Conservation (phyloP, 2,797 vertebrate genomes). For the Serranus cabrilla region DNA sequence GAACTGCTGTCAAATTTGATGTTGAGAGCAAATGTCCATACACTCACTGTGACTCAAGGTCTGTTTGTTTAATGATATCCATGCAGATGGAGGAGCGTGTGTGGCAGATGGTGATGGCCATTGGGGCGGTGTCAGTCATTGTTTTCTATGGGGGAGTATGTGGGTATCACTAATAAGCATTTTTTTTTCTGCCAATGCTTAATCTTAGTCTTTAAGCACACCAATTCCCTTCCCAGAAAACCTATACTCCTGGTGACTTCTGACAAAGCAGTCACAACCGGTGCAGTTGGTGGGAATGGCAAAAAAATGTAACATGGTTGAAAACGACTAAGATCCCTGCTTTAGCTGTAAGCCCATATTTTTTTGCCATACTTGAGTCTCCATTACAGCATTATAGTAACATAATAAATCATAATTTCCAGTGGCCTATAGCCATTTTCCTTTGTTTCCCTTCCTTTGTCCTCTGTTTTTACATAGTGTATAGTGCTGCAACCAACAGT, state of each 20-base stretch:
- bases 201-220: slow-evolving; percentile 10
- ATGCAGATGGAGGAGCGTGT: slow-evolving; percentile 42
- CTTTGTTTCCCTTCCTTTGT: neutral
- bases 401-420: neutral
- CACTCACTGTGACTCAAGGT: slow-evolving; percentile 12
- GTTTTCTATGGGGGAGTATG: neutral
- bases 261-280: neutral
- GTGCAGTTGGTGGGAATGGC: neutral
- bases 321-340: neutral
- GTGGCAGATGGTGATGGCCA: slow-evolving; percentile 42
- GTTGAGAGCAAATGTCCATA: slow-evolving; percentile 10
- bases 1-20: neutral
- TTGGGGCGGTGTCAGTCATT: slow-evolving; percentile 20
- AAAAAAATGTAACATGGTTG: neutral
- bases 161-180: slow-evolving; percentile 14
- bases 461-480: neutral
- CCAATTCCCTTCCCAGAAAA: slow-evolving; percentile 7
- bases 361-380: neutral
- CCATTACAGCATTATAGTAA: neutral
- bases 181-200: slow-evolving; percentile 16
- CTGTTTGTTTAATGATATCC: slow-evolving; percentile 38
- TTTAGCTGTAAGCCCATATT: neutral
- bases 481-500: neutral
- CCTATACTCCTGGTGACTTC: neutral
- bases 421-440: neutral